A percentile compares a stretch with the other conserved stretches of the same genome.
Evolutionary conservation across 1,140 invertebrate genomes (phyloP).

Genomic region (Thrips palmi): DNA sequence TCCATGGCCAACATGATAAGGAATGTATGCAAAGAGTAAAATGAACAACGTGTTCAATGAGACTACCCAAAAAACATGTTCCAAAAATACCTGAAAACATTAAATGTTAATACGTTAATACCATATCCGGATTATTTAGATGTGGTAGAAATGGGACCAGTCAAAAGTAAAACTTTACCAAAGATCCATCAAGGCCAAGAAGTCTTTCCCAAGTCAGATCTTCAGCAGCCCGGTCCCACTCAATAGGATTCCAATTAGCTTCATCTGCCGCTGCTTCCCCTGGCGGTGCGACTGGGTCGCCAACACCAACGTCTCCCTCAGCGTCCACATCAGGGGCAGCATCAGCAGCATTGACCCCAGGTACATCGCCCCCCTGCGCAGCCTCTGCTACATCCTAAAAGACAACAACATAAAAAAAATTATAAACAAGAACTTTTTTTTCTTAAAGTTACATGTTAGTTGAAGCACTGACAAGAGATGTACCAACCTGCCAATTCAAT

Average conservation of each 20-base stretch:
- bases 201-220: slow-evolving; percentile 96
- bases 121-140: neutral
- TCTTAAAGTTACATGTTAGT: neutral
- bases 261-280: slow-evolving; percentile 39
- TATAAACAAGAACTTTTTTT: too few species aligned
- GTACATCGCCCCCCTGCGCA: too few species aligned
- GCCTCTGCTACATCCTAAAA: too few species aligned
- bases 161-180: slow-evolving; percentile 23
- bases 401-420: too few species aligned
- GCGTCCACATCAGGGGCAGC: too few species aligned
- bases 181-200: slow-evolving; percentile 87
- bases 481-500: too few species aligned
- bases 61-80: slow-evolving; percentile 98
- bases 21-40: slow-evolving; percentile 83
- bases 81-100: slow-evolving; percentile 54
- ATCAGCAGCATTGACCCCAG: too few species aligned
- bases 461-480: neutral
- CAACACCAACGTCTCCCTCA: slow-evolving; percentile 15
- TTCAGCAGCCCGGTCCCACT: slow-evolving; percentile 93
- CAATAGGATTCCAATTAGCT: slow-evolving; percentile 94
- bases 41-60: slow-evolving; percentile 94
- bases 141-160: neutral
- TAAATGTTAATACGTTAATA: neutral
- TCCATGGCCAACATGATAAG: slow-evolving; percentile 85
- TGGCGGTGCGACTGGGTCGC: slow-evolving; percentile 12